Evolutionary conservation across 2,113 vertebrate species (phyloP), one percentile per base, ranked within the genome.

Genomic region (Pseudopipra pipra): DNA sequence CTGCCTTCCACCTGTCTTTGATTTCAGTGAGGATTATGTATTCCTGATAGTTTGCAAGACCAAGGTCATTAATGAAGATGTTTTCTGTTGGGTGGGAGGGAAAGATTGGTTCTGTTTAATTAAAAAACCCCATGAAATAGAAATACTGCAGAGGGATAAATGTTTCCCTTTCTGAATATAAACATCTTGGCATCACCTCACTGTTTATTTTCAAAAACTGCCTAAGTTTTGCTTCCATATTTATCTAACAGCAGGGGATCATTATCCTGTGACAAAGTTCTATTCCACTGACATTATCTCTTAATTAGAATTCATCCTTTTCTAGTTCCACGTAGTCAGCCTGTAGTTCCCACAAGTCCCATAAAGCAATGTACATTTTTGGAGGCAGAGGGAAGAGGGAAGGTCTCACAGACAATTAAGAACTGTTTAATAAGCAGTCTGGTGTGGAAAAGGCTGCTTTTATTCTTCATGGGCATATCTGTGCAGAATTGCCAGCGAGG

Each of bases 211-310:
- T 96, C 95, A 96, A 95, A 98, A 98, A 95, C 95, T 95, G 90
- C 85, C 65, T 92, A 97, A 95, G 94, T 97, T 94, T 97, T 95
- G 86, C 95, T 97, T 97, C 90, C 93, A 96, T 97, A 96, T 98
- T 98, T 96, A 97, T 98, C 96, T 97, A 98, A 96, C 97, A 96
- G 95, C 97, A 97, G 97, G 97, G 97, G 96, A 97, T 98, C 96
- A 97, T 98, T 98, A 98, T 94, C 96, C 89, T 95, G 94, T 97
- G 96, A 97, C 96, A 97, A 97, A 96, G 96, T 95, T 97, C 95
- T 97, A 76, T 96, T 97, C 87, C 94, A 89, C 92, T 97, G 81
- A 95, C 95, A 97, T 97, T 97, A 97, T 97, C 93, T 95, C 93
- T 93, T 98, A 97, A 98, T 97, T 97, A 97, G 95, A 97, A 97